Conservation (phyloP, 2,888 invertebrate species). For the Malthinus seriepunctatus region DNA sequence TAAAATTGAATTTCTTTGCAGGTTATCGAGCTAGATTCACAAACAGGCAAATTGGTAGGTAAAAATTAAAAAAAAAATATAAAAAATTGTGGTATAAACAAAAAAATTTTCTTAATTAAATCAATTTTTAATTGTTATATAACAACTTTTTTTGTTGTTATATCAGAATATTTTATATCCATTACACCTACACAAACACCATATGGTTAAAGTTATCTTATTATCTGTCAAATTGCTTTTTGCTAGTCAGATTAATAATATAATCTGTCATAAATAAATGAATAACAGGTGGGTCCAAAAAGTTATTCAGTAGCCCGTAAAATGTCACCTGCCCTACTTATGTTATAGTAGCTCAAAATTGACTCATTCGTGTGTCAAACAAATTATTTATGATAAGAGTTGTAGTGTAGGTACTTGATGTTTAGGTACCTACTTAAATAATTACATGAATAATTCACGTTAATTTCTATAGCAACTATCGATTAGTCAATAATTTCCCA, state of each 20-base stretch:
- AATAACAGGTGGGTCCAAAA: slow-evolving; percentile 25
- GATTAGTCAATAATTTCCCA: too few relatives aligned
- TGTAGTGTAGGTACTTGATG: too few relatives aligned
- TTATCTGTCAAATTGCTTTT: slow-evolving; percentile 36
- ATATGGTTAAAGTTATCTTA: slow-evolving; percentile 23
- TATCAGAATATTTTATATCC: slow-evolving; percentile 15
- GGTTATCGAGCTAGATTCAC: slow-evolving; percentile 27
- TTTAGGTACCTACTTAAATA: background rate
- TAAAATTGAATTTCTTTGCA: slow-evolving; percentile 22
- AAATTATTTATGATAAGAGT: background rate
- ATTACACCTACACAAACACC: slow-evolving; percentile 15
- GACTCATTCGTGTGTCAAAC: slow-evolving; percentile 9
- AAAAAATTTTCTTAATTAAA: slow-evolving; percentile 1
- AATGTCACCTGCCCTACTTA: slow-evolving; percentile 16
- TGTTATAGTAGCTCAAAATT: slow-evolving; percentile 8
- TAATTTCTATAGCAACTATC: too few relatives aligned
- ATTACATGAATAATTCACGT: background rate
- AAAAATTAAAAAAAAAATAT: background rate
- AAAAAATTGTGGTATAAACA: background rate
- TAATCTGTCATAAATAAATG: slow-evolving; percentile 37
- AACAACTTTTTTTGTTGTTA: background rate
- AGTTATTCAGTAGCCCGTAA: slow-evolving; percentile 24
- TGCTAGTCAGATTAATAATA: slow-evolving; percentile 34
- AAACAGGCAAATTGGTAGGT: slow-evolving; percentile 27
- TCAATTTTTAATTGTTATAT: slow-evolving; percentile 2